Evolutionary conservation across 1,140 invertebrate species (phyloP), one percentile per base, ranked within the genome.

Genomic region (Drosophila nasuta): DNA sequence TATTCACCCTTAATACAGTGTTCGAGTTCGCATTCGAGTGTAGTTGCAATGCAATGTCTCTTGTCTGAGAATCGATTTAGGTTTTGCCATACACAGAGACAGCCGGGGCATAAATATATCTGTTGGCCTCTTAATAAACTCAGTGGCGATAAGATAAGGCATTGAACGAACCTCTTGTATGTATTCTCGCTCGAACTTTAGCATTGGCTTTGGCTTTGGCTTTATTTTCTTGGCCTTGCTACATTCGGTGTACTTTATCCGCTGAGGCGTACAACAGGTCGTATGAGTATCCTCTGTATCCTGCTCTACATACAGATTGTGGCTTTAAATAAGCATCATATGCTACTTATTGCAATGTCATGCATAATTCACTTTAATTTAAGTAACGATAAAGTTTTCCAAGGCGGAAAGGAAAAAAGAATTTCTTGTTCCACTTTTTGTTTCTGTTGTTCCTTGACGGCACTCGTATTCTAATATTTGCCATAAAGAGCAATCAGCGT

Each of bases 91-190:
- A 73, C 68, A 76, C 30, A 25, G 20, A 25, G 72, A 72, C 60
- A 58, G 38, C 20, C 20, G 20, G 41, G 41, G 43, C 58, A 75
- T 71, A 73, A 77, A 74, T 77, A 77, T 74, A 77, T 74, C 58
- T 63, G 41, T 63, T 56, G 43, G 58, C 28, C 71, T 45, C 66
- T 74, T 72, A 77, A 82, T 82, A 69, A 75, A 79, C 45, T 77
- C 52, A 51, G 30, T 28, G 28, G 17, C 57, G 82, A 87, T 87
- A 87, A 88, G 82, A 87, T 87, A 83, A 88, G 62, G 63, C 73
- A 60, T 67, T 63, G 60, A 41, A 60, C 51, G 51, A 54, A 30
- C 6, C 49, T 49, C 30, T 20, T 5, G 30, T 38, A 3, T 51
- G 11, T n/a, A n/a, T 33, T 30, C 13, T 20, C 11, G 28, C 65